These are phyloP conservation scores for Parnassius glacialis DNA, from an alignment of 2,888 invertebrate genomes.

Conservation along the genomic window DNA sequence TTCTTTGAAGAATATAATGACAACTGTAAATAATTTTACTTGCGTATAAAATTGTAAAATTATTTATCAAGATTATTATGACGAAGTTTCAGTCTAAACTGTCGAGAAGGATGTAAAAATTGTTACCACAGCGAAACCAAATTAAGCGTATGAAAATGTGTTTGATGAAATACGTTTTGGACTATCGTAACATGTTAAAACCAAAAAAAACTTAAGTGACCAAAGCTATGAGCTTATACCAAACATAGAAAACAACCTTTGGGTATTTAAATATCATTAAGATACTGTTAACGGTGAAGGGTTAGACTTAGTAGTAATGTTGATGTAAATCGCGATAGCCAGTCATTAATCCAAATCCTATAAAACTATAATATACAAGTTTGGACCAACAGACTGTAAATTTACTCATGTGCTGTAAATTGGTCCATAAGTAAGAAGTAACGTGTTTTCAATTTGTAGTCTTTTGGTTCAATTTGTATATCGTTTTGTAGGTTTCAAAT, in stretches of 20 bases:
- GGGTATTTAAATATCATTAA: constrained; percentile 36
- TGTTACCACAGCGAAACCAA: constrained; percentile 61
- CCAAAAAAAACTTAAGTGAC: constrained; percentile 65
- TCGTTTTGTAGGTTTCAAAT: too few species aligned
- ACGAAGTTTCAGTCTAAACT: background rate
- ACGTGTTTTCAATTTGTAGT: too few species aligned
- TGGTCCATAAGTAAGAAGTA: too few species aligned
- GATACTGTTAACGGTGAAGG: constrained; percentile 30
- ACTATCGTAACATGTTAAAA: constrained; percentile 49
- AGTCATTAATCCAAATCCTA: too few species aligned
- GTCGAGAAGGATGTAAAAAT: constrained; percentile 10
- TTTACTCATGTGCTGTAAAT: too few species aligned
- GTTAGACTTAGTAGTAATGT: background rate
- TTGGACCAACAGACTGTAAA: too few species aligned
- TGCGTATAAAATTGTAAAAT: background rate
- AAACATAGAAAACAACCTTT: constrained; percentile 37
- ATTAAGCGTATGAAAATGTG: constrained; percentile 50
- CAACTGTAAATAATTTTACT: constrained; percentile 18
- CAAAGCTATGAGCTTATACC: constrained; percentile 75
- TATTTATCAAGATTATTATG: constrained; percentile 2
- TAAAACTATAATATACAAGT: too few species aligned
- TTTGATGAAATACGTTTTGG: constrained; percentile 22
- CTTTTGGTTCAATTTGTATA: too few species aligned
- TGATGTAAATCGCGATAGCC: too few species aligned
- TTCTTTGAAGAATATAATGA: constrained; percentile 24